Conservation (phyloP, 1,140 invertebrate genomes). For the Lutraria rhynchaena region DNA sequence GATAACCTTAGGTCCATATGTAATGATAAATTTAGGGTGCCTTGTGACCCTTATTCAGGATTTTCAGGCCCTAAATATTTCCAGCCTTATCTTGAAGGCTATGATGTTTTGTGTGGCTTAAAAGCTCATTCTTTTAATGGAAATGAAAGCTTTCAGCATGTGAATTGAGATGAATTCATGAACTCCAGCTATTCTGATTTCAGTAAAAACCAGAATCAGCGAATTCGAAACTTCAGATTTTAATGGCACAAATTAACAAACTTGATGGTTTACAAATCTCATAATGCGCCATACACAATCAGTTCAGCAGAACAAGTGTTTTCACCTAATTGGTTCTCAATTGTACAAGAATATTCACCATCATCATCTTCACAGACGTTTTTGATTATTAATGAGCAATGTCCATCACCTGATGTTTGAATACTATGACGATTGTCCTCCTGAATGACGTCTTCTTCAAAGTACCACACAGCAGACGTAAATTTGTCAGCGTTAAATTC, state of each 20-base stretch:
- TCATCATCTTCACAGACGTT: constrained; percentile 91
- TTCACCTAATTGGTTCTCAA: constrained; percentile 92
- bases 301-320: constrained; percentile 85
- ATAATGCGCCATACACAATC: constrained; percentile 71
- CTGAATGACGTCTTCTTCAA: constrained; percentile 75
- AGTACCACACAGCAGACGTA: constrained; percentile 80
- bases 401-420: constrained; percentile 53
- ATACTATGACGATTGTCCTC: constrained; percentile 66
- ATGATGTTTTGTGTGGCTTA: neutral
- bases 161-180: constrained; percentile 14
- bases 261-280: constrained; percentile 21
- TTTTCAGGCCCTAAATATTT: neutral
- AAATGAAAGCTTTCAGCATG: neutral
- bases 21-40: neutral
- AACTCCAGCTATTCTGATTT: constrained; percentile 18
- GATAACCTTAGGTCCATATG: neutral
- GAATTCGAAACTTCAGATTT: constrained; percentile 34
- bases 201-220: constrained; percentile 1
- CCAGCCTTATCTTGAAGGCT: neutral
- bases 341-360: constrained; percentile 94
- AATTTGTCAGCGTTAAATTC: constrained; percentile 77
- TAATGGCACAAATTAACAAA: constrained; percentile 20
- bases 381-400: constrained; percentile 84
- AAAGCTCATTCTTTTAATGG: constrained; percentile 17
- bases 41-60: neutral